Base-by-base conservation (phyloP, 2,888 invertebrate genomes). In the Drosophila prolongata region DNA sequence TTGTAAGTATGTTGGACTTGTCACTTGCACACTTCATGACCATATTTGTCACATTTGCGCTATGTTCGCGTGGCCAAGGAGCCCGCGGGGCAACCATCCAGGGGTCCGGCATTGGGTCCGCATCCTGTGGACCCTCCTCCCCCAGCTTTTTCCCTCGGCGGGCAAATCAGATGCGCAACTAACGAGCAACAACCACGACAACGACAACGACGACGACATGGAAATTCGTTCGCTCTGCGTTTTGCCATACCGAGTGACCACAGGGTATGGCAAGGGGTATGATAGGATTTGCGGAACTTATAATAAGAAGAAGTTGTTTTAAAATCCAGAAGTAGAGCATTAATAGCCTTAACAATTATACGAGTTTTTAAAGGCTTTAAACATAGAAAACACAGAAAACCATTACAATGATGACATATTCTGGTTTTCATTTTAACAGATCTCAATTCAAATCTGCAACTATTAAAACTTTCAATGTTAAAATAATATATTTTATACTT, bases 21-120 rank as follows among this genome's bases (percentile, higher is more conserved):
- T 87, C 87, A 89, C 89, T 89, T 89, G 87, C 87, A 89, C 87
- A 89, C 90, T 87, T 87, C 81, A 89, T 87, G 89, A 89, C 87
- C 87, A 89, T 89, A 89, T 89, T 88, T 87, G 87, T 88, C 89
- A 86, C 89, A 87, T 88, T 87, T 85, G 86, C 85, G 85, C 85
- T 77, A 89, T 89, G 87, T 87, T 88, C 65, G 40, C 57, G 35
- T 59, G 65, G 40, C 54, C 53, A 54, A 44, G 67, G 52, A 46
- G 52, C 66, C 75, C 64, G 69, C 46, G 69, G 61, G 61, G 65
- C 38, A n/a, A n/a, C 43, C 46, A 35, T n/a, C 56, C 50, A 50
- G 53, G 75, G 52, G 75, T 75, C 72, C 72, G 54, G 75, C 72
- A 53, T 27, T 30, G 76, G 57, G 57, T 69, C 54, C 50, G 75